Percentiles rank a stretch among this genome's conserved stretches.
phyloP scores from a whole-genome alignment of 2,888 invertebrate species.

The Pantelozetes paolii region DNA sequence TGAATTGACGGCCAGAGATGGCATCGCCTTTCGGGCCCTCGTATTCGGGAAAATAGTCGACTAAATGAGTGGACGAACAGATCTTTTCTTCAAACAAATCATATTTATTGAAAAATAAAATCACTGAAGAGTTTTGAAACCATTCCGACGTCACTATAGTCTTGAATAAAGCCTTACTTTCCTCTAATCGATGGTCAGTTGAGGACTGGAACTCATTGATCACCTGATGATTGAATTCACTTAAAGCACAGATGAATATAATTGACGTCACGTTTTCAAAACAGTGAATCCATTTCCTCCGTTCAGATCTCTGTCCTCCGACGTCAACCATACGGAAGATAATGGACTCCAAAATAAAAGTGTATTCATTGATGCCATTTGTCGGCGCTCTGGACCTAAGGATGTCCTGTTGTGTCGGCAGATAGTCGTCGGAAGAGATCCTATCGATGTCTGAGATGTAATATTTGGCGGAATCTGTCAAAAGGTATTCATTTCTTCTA shows the following conservation, averaged over 20 bases:
- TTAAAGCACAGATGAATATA: constrained; percentile 61
- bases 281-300: constrained; percentile 60
- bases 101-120: constrained; percentile 59
- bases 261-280: constrained; percentile 61
- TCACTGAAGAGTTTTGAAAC: constrained; percentile 60
- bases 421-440: constrained; percentile 49
- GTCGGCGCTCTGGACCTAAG: constrained; percentile 52
- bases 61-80: constrained; percentile 57
- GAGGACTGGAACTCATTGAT: constrained; percentile 57
- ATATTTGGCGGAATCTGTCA: constrained; percentile 49
- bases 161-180: constrained; percentile 59
- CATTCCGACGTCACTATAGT: constrained; percentile 61
- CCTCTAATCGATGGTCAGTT: constrained; percentile 61
- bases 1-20: constrained; percentile 58
- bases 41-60: constrained; percentile 60
- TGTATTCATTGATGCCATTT: constrained; percentile 61
- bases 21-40: constrained; percentile 55
- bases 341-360: constrained; percentile 61
- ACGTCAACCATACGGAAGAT: constrained; percentile 61
- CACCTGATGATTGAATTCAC: constrained; percentile 61
- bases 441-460: constrained; percentile 51
- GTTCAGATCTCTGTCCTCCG: constrained; percentile 59
- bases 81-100: constrained; percentile 60
- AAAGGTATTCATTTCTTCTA: constrained; percentile 53
- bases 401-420: constrained; percentile 52